A percentile compares a stretch with the other conserved stretches of the same genome.
Evolutionary conservation across 2,113 vertebrate genomes (phyloP).

Genomic region (zebrafish (Danio rerio)): GRCz12tu NC_133193.1:40311501-40312000

Average conservation of each 20-base stretch:
- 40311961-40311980: background rate
- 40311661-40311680: no score
- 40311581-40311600: no score
- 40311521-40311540: no score
- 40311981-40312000: background rate
- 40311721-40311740: background rate
- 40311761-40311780: slow-evolving; percentile 65
- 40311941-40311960: background rate
- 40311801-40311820: slow-evolving; percentile 70
- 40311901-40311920: background rate
- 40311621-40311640: no score
- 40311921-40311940: background rate
- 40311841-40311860: slow-evolving; percentile 67
- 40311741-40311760: slow-evolving; percentile 76
- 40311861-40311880: slow-evolving; percentile 52
- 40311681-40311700: no score
- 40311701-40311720: no score
- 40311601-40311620: no score
- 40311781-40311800: slow-evolving; percentile 62
- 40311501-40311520: no score
- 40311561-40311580: no score
- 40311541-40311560: no score
- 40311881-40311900: background rate
- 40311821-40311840: slow-evolving; percentile 66
- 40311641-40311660: no score